A percentile compares a stretch with the other conserved stretches of the same genome.
Conservation (phyloP, 2,113 vertebrate species). For the Bujurquina vittata region DNA sequence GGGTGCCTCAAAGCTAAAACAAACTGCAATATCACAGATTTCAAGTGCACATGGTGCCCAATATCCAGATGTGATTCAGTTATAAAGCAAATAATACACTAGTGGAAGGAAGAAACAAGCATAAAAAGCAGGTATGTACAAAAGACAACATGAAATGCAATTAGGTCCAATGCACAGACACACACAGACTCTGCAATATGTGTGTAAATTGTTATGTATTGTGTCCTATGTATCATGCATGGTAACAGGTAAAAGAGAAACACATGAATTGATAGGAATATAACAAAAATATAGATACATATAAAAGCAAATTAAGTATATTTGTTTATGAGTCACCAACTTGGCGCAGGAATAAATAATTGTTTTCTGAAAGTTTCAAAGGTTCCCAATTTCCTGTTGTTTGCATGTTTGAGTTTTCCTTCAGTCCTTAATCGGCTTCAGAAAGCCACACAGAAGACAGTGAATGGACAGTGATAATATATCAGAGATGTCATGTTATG, state of each 20-base stretch:
- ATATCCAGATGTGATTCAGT: not conserved
- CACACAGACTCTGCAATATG: not conserved
- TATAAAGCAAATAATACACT: not conserved
- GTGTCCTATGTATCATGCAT: not conserved
- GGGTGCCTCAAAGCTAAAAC: not conserved
- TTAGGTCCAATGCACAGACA: not conserved
- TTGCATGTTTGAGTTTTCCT: constrained; percentile 8
- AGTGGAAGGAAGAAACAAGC: not conserved
- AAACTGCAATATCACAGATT: not conserved
- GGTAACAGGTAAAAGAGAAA: not conserved
- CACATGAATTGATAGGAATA: not conserved
- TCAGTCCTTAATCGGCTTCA: constrained; percentile 14
- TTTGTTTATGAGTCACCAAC: not conserved
- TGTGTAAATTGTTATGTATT: not conserved
- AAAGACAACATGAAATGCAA: not conserved
- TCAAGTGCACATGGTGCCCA: not conserved
- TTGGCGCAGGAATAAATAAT: not conserved
- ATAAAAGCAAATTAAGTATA: not conserved
- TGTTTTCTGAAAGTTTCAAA: not conserved
- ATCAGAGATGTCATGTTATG: constrained; percentile 14
- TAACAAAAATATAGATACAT: not conserved
- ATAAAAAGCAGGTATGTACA: not conserved
- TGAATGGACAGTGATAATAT: not conserved
- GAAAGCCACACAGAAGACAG: constrained; percentile 27
- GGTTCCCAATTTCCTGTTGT: constrained; percentile 16